These are phyloP conservation scores for Unio delphinus DNA, from an alignment of 2,888 invertebrate genomes.

Conservation along the genomic window DNA sequence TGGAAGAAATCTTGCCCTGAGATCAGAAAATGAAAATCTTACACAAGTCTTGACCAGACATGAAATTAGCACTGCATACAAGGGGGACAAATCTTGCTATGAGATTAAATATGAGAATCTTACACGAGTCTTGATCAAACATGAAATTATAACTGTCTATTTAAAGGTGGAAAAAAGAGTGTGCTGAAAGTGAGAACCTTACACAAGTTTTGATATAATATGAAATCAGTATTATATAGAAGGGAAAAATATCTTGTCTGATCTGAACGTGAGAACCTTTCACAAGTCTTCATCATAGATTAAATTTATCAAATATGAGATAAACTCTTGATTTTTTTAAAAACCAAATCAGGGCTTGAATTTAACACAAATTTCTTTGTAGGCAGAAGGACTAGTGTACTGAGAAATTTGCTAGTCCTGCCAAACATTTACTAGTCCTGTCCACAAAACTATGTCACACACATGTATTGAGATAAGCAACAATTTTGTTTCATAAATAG, in stretches of 20 bases:
- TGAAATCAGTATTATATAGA: not conserved
- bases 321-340: no score
- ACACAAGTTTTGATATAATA: not conserved
- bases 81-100: slow-evolving; percentile 15
- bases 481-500: no score
- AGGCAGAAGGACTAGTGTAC: no score
- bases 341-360: no score
- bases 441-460: no score
- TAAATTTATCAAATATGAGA: no score
- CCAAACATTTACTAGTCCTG: no score
- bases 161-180: not conserved
- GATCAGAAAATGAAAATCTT: slow-evolving; percentile 13
- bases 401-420: no score
- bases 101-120: slow-evolving; percentile 15
- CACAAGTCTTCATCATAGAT: not conserved
- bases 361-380: no score
- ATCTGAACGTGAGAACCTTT: slow-evolving; percentile 6
- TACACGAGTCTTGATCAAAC: not conserved
- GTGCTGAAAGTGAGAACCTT: slow-evolving; percentile 3
- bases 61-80: not conserved
- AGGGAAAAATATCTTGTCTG: not conserved
- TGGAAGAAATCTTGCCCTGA: slow-evolving; percentile 66
- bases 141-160: not conserved
- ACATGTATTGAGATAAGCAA: no score
- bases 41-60: not conserved